Base-by-base conservation (phyloP, 2,113 vertebrate genomes). In the Mesoclemmys tuberculata region DNA sequence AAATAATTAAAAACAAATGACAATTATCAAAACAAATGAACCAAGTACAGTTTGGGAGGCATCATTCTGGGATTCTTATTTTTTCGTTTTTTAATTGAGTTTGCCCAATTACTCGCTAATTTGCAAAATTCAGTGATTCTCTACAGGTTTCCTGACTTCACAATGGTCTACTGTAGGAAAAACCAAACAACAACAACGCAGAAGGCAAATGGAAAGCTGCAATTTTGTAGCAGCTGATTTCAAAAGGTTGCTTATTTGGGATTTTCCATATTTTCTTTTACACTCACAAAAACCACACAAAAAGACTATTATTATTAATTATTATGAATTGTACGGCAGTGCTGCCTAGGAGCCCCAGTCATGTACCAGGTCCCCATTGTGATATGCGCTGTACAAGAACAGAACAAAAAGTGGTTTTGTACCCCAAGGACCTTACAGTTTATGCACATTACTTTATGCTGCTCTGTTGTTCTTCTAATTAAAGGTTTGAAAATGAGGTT, bases 21-120 rank as follows among this genome's bases (percentile, higher is more conserved):
- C 78, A 92, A 84, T 92, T 92, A 92, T 84, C 74, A 68, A 92
- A 84, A 92, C 81, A 93, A 90, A 86, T 84, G 85, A 90, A 90
- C 29, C 51, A 51, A 11, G 44, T 41, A 38, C 31, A 82, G 56
- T 64, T 90, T 64, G 79, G 29, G 82, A 90, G 38, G 41, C 68
- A 1, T 87, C 87, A 48, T 78, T 44, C 52, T 51, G 4, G 41
- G 54, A 89, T 92, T 84, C 46, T 35, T 21, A n/a, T 78, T 54
- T n/a, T 31, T 38, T 11, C 26, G 5, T 58, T 83, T 92, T 94
- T 88, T 54, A 89, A 80, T 90, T 27, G 3, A 22, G 41, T 90
- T 90, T 68, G 83, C 44, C 91, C 58, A 1, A 92, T 92, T 88
- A 88, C 85, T 2, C 13, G 49, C 81, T 44, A 9, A 90, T 80